Evolutionary conservation across 1,140 invertebrate species (phyloP).

Genomic region (Scaptodrosophila lebanonensis): DNA sequence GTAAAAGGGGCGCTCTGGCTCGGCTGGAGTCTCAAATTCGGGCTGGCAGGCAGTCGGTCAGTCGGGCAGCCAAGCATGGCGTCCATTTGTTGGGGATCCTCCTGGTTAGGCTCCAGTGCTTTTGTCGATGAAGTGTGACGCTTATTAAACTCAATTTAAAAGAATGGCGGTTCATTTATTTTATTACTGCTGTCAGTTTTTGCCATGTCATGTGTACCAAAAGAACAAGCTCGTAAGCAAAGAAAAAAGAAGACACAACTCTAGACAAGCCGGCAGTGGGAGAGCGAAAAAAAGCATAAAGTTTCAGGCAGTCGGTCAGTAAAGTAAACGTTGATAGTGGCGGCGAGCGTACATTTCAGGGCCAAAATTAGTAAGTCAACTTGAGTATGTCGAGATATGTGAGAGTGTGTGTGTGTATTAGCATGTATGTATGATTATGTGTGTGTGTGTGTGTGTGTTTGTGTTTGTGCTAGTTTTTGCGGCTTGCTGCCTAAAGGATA

Average conservation of each 20-base stretch:
- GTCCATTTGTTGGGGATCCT: constrained; percentile 6
- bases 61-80: constrained; percentile 49
- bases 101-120: constrained; percentile 48
- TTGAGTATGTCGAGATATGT: too few relatives aligned
- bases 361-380: constrained; percentile 45
- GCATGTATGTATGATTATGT: neutral
- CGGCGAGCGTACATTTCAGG: constrained; percentile 42
- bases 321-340: constrained; percentile 58
- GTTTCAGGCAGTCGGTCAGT: too few relatives aligned
- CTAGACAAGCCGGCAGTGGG: neutral
- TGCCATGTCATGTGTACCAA: constrained; percentile 50
- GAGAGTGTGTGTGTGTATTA: constrained; percentile 15
- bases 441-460: constrained; percentile 25
- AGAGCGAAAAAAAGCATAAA: constrained; percentile 3
- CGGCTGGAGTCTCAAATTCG: neutral
- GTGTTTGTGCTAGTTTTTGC: constrained; percentile 33
- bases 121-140: constrained; percentile 73
- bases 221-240: constrained; percentile 22
- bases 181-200: constrained; percentile 66
- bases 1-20: constrained; percentile 33
- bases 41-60: neutral
- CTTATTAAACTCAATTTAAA: constrained; percentile 76
- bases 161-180: constrained; percentile 74
- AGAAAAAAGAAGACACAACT: constrained; percentile 9
- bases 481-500: constrained; percentile 29